Evolutionary conservation across 2,797 vertebrate species (phyloP), one percentile per base, ranked within the genome.

Genomic region (Helicolenus hilgendorfi): DNA sequence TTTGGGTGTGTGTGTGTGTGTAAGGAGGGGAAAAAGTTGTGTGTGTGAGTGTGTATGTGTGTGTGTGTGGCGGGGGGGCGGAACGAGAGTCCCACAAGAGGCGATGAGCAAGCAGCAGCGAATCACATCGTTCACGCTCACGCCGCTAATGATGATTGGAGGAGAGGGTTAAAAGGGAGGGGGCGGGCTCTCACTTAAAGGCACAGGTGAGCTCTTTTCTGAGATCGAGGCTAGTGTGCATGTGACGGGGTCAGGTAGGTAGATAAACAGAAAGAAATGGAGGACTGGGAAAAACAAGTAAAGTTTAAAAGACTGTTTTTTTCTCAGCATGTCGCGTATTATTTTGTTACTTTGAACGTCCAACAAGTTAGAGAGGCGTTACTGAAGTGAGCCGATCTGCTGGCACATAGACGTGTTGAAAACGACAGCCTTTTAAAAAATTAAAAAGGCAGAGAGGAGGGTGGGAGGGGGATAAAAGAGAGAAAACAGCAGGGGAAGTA

Each of bases 161-260:
- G 84, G 85, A 83, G 29, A 55, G 45, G 63, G 74, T 22, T 18
- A 18, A 56, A 15, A 26, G 71, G 38, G 20, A 41, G 15, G 15
- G 84, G 92, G 88, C 67, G 64, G 85, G 91, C 87, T 95, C 94
- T 96, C 89, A 94, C 94, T 93, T 91, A 95, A 99, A 99, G 98
- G 98, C 98, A 99, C 98, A 98, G 98, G 96, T 97, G 96, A 98
- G 95, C 95, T 98, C 97, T 92, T 95, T 87, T 98, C 98, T 95
- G 92, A 95, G 94, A 91, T 94, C 68, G 77, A 97, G 95, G 97
- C 97, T 96, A 96, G 95, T 96, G 97, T 97, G 97, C 72, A 95
- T 56, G 86, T 53, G 67, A 93, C 85, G 94, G 96, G 91, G 96
- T 91, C 18, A 4, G 27, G 55, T 93, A 91, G 93, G 93, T 94